Base-by-base conservation (phyloP, 2,797 vertebrate species). In the Rhynchonycteris naso region DNA sequence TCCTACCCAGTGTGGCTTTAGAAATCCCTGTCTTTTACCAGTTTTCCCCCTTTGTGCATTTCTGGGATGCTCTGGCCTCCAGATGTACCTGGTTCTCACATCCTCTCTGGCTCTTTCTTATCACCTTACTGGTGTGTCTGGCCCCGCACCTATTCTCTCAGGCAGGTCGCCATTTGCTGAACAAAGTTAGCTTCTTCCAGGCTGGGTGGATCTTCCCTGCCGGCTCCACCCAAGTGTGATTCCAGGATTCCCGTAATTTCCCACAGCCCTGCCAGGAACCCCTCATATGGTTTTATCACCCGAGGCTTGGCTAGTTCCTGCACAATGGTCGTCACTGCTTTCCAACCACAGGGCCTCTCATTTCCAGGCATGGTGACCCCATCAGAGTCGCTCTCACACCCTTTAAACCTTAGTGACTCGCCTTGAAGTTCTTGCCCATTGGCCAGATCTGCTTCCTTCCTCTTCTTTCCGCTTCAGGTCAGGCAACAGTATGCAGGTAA, bases 111-210 rank as follows among this genome's bases (percentile, higher is more conserved):
- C 21, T 74, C 19, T 22, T 71, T 56, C 65, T 8, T 7, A 4
- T 26, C 66, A 19, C 33, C 18, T 35, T 14, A 1, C 12, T 14
- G 1, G 19, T 19, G 18, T 2, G n/a, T 0, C 63, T 52, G 59
- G 14, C 65, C 28, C 38, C 19, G 24, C 28, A 3, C 9, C 18
- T 50, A 9, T 26, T 52, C 0, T 65, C 56, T 38, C 3, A 1
- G 33, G 12, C 8, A 4, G 38, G 13, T 28, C 14, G 5, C 16
- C 21, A 18, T 35, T 66, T 61, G 28, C 71, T 43, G 50, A 28
- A 13, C 18, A 22, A 50, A 30, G 43, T 43, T 43, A 7, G 43
- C 43, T 43, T 43, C 43, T 43, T 43, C 43, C 43, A 43, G 43
- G 43, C 43, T 7, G 43, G 43, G 43, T 43, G 43, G 43, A 43